Conservation (phyloP, 2,888 invertebrate species). For the Liodrosophila aerea region DNA sequence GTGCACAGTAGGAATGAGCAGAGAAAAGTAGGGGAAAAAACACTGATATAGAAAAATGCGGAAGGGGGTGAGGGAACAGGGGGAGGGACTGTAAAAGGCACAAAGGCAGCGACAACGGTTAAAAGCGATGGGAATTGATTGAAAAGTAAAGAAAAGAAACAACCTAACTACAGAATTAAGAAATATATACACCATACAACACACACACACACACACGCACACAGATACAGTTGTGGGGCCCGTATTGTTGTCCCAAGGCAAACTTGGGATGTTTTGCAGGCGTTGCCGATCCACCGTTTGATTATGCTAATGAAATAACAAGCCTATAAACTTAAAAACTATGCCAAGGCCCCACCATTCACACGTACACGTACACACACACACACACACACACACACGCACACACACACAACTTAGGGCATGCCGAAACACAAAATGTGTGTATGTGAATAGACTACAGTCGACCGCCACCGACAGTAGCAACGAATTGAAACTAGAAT, state of each 20-base stretch:
- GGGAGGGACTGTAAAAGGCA: slow-evolving; percentile 57
- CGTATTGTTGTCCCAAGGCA: neutral
- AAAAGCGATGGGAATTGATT: slow-evolving; percentile 74
- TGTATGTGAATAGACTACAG: too few relatives aligned
- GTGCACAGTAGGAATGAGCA: slow-evolving; percentile 2
- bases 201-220: slow-evolving; percentile 1
- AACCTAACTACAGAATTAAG: slow-evolving; percentile 60
- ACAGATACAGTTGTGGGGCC: neutral
- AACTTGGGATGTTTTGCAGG: neutral
- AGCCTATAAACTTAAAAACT: slow-evolving; percentile 71
- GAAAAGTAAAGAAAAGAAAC: slow-evolving; percentile 60
- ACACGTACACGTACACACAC: slow-evolving; percentile 31
- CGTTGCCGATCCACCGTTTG: slow-evolving; percentile 49
- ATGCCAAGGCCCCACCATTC: slow-evolving; percentile 63
- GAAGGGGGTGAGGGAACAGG: neutral
- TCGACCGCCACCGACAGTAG: too few relatives aligned
- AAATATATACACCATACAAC: slow-evolving; percentile 23
- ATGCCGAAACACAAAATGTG: too few relatives aligned
- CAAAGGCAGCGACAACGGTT: slow-evolving; percentile 65
- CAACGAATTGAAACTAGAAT: too few relatives aligned
- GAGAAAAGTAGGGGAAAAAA: neutral
- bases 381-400: neutral
- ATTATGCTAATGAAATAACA: slow-evolving; percentile 77
- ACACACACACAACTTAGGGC: too few relatives aligned
- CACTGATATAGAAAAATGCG: neutral